These are phyloP conservation scores for Spisula solida DNA, from an alignment of 2,888 invertebrate species.

Conservation along the genomic window DNA sequence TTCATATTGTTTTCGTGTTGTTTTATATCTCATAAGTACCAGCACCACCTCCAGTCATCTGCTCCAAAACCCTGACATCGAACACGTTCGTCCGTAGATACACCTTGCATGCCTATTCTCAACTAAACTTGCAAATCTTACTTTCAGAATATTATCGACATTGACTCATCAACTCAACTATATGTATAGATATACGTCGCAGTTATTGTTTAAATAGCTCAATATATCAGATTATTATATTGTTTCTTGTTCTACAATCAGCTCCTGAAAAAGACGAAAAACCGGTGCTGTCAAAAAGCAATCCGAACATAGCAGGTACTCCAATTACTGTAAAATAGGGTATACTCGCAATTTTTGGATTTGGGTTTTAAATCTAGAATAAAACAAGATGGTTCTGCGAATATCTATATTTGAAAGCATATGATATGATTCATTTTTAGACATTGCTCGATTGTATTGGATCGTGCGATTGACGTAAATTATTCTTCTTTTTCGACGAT, in stretches of 20 bases:
- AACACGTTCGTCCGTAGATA: not conserved
- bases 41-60: not conserved
- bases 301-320: conserved; percentile 65
- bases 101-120: not conserved
- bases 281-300: conserved; percentile 60
- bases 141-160: conserved; percentile 9
- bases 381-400: conserved; percentile 27
- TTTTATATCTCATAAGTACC: not conserved
- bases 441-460: not conserved
- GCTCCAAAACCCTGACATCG: not conserved
- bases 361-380: conserved; percentile 19
- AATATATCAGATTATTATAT: not conserved
- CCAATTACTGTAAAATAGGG: conserved; percentile 16
- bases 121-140: not conserved
- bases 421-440: not conserved
- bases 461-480: no score
- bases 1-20: conserved; percentile 5
- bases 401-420: not conserved
- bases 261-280: conserved; percentile 47
- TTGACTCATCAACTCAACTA: not conserved
- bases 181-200: not conserved
- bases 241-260: conserved; percentile 17
- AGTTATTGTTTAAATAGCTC: not conserved
- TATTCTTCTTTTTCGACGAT: no score
- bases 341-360: conserved; percentile 1